Evolutionary conservation across 2,797 vertebrate genomes (phyloP), one percentile per base, ranked within the genome.

Genomic region (Muscicapa comitata): DNA sequence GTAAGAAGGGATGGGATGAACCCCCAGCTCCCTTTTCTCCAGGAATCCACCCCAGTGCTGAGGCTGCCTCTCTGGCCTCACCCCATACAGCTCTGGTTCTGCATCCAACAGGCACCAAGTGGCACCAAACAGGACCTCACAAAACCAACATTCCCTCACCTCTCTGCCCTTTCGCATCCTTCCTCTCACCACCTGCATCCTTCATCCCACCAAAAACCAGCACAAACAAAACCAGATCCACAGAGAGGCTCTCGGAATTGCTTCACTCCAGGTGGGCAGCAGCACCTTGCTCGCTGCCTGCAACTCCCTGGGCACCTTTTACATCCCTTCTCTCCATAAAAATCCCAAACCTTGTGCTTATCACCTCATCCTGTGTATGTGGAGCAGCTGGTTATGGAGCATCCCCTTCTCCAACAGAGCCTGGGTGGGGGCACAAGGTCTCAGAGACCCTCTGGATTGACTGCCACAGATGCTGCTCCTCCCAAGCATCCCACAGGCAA

Each of bases 381-480:
- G 19, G 72, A 43, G 20, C 40, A 45, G 24, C 5, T 85, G 31
- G 35, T 24, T 40, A 13, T 0, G 10, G 18, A 87, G 24, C 33
- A 53, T 10, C 40, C 37, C 61, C 10, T 16, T 17, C 29, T 45
- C 11, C 48, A 47, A 51, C 17, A 11, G 43, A 47, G 65, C 62
- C 33, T 20, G 31, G 17, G 3, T 10, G 28, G 19, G 31, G 13
- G 37, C 28, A 58, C 42, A n/a, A 12, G 29, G 23, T 29, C 63
- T 51, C 7, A 4, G 11, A 28, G 47, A 48, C 47, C 65, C 42
- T 59, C 48, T 8, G 58, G 20, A 68, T 35, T 0, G 2, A 31
- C 14, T 15, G 23, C 48, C 0, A 2, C 31, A 48, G 58, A 26
- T 0, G 0, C 35, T 53, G 14, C 55, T 55, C 28, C 6, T 35